phyloP scores from a whole-genome alignment of 2,888 invertebrate species.

The Stenchaetothrips biformis region DNA sequence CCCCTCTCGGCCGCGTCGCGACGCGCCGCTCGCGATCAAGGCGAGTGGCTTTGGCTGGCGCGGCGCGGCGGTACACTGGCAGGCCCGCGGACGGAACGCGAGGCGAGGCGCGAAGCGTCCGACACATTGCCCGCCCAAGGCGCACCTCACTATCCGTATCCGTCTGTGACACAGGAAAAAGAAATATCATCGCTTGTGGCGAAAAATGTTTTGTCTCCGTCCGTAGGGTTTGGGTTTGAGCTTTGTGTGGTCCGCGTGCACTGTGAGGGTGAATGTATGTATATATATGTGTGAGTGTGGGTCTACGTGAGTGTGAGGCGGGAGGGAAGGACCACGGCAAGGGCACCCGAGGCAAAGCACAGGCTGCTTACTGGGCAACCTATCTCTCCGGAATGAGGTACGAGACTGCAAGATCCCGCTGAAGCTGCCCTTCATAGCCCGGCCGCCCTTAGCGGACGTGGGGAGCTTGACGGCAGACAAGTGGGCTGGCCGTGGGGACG shows the following conservation, averaged over 20 bases:
- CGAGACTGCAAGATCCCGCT: neutral
- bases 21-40: neutral
- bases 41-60: neutral
- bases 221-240: neutral
- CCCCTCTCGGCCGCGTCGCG: neutral
- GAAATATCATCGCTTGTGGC: too few relatives aligned
- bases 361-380: neutral
- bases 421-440: slow-evolving; percentile 15
- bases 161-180: too few relatives aligned
- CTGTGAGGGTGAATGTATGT: neutral
- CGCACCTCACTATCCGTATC: too few relatives aligned
- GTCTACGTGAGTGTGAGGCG: neutral
- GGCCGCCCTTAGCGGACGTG: neutral
- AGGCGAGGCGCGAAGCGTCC: too few relatives aligned
- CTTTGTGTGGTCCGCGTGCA: neutral
- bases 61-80: neutral
- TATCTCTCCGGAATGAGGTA: slow-evolving; percentile 1
- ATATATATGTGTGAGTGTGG: neutral
- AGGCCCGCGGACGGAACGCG: neutral
- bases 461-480: neutral
- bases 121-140: too few relatives aligned
- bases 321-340: neutral
- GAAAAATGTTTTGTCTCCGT: too few relatives aligned
- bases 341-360: neutral
- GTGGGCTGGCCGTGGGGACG: too few relatives aligned